Conservation (phyloP, 1,140 invertebrate species). For the Diabrotica virgifera region DNA sequence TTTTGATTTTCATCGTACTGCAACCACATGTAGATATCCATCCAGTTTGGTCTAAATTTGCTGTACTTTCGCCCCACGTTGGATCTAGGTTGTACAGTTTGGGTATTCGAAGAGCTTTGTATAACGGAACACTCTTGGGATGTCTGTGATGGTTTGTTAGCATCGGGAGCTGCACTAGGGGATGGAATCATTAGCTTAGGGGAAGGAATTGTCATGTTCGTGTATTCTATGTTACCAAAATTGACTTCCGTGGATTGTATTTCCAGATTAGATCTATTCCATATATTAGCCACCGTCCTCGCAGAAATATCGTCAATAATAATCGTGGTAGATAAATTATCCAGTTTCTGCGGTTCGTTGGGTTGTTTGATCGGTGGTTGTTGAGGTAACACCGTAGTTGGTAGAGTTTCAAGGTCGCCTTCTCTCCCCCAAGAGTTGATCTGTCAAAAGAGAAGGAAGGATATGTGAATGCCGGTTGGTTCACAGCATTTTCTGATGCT, state of each 20-base stretch:
- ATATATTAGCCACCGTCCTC: not conserved
- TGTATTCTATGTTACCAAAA: no score
- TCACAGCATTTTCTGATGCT: conserved; percentile 23
- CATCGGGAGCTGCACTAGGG: no score
- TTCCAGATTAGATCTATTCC: not conserved
- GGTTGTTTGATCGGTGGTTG: not conserved
- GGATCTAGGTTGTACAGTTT: conserved; percentile 8
- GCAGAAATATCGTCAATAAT: conserved; percentile 8
- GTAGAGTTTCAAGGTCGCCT: conserved; percentile 17
- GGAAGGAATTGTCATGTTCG: no score
- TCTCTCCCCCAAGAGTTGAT: conserved; percentile 50
- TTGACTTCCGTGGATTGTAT: not conserved
- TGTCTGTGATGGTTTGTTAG: not conserved
- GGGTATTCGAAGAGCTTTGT: conserved; percentile 34
- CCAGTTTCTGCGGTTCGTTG: conserved; percentile 17
- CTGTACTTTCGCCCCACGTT: conserved; percentile 55
- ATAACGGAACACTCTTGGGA: conserved; percentile 52
- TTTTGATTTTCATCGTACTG: conserved; percentile 64
- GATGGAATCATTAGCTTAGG: no score
- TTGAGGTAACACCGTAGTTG: conserved; percentile 18
- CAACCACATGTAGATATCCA: conserved; percentile 65
- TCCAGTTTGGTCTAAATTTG: conserved; percentile 62
- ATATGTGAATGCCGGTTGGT: conserved; percentile 49
- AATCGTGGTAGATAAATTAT: not conserved
- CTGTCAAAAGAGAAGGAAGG: conserved; percentile 69